Base-by-base conservation (phyloP, 2,797 vertebrate species). In the Microcaecilia unicolor region DNA sequence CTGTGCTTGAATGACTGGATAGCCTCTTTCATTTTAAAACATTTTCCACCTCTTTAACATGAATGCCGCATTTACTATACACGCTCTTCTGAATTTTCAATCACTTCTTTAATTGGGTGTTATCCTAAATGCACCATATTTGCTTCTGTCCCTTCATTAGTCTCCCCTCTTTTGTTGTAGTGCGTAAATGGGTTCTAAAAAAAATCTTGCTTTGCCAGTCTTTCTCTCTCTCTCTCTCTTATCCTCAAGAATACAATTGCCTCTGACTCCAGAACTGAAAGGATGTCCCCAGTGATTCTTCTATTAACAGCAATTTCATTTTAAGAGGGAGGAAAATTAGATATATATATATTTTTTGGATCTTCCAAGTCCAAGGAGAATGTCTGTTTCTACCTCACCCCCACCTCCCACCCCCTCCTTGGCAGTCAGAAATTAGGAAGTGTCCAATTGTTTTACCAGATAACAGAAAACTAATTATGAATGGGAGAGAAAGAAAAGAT, bases 61-160 rank as follows among this genome's bases (percentile, higher is more conserved):
- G 39, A 44, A 17, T 8, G 22, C 25, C 1, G 1, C 27, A 55
- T 56, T 41, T 50, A 41, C 46, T 23, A 10, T 5, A 63, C 65
- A 48, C 24, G 34, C n/a, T n/a, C n/a, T n/a, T 18, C 37, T 33
- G 51, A 44, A 55, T 53, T 58, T 52, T 30, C 47, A 58, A 63
- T 58, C 51, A n/a, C n/a, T n/a, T n/a, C 67, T 52, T 55, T 61
- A 44, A 41, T 47, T 41, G 49, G 34, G 4, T 17, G 44, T 41
- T 60, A 47, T 59, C 48, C 51, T 28, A 31, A 42, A 27, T 34
- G 24, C 47, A 44, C 37, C 8, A 4, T n/a, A n/a, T n/a, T 28
- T 5, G 21, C 28, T 46, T 46, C n/a, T n/a, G n/a, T 10, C 23
- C 40, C 38, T 24, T 41, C 47, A n/a, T 57, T 61, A 52, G 51